Evolutionary conservation across 1,140 invertebrate species (phyloP), one percentile per base, ranked within the genome.

Genomic region (Eumeta japonica): DNA sequence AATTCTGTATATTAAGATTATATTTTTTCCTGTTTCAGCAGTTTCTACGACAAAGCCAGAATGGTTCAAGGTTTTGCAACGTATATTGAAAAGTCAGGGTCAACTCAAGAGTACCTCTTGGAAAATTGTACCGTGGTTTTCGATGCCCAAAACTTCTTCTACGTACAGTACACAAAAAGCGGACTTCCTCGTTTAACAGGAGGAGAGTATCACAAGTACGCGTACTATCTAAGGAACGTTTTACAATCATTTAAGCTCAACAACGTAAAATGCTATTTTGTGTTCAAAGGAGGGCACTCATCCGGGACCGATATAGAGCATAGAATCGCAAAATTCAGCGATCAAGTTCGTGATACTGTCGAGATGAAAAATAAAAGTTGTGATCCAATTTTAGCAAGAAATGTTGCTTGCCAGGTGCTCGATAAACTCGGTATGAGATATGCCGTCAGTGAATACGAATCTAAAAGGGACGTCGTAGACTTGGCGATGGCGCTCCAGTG

Each of bases 281-380:
- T 64, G 4, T 55, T 64, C 13, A 62, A 58, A 43, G 58, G 58
- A 10, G 58, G 51, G 2, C 41, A 50, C 13, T n/a, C n/a, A n/a
- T n/a, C n/a, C n/a, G n/a, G n/a, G n/a, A n/a, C n/a, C n/a, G n/a
- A n/a, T n/a, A n/a, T n/a, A n/a, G 10, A 31, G 30, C 37, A 57
- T 33, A 35, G 17, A 7, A 37, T 10, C 10, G 39, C 10, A 35
- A 29, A 28, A 15, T 37, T n/a, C n/a, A n/a, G n/a, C n/a, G n/a
- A n/a, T n/a, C n/a, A n/a, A n/a, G n/a, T n/a, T n/a, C n/a, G 29
- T 18, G 14, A 37, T 37, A 41, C 35, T 34, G 40, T 31, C 12
- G 20, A 34, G 12, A 20, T 30, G 11, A 40, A 36, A 30, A 13
- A 19, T 12, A 33, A 17, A 17, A 18, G 18, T 15, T 14, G n/a